Conservation (phyloP, 2,797 vertebrate species). For the Lithobates pipiens region DNA sequence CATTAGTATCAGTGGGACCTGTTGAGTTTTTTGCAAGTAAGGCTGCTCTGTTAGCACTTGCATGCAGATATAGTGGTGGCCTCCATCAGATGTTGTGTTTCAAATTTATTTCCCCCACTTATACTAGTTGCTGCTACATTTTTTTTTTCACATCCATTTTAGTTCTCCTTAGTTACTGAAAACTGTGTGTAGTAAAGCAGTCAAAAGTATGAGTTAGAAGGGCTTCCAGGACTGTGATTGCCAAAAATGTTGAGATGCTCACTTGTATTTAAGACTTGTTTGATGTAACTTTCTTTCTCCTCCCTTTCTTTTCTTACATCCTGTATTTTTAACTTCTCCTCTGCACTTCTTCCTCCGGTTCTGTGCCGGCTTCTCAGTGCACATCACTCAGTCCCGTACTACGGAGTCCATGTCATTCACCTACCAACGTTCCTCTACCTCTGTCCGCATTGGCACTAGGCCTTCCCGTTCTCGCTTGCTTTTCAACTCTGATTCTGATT, state of each 20-base stretch:
- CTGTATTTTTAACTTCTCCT: slow-evolving; percentile 69
- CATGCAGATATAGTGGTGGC: neutral
- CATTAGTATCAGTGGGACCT: too few species aligned
- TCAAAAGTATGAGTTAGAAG: neutral
- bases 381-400: slow-evolving; percentile 92
- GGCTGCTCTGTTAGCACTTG: neutral
- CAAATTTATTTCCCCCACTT: too few species aligned
- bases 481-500: slow-evolving; percentile 82
- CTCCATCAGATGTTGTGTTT: neutral
- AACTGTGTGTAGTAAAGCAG: too few species aligned
- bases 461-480: slow-evolving; percentile 82
- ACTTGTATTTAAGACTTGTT: slow-evolving; percentile 34
- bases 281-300: slow-evolving; percentile 22
- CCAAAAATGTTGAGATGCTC: neutral
- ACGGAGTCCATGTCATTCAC: slow-evolving; percentile 97
- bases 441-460: slow-evolving; percentile 91
- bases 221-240: neutral
- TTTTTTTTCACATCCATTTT: neutral
- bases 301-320: slow-evolving; percentile 36
- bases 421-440: slow-evolving; percentile 94
- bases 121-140: too few species aligned
- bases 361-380: slow-evolving; percentile 80
- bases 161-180: neutral
- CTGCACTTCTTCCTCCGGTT: slow-evolving; percentile 68
- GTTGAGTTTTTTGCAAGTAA: too few species aligned